These are phyloP conservation scores for Smittia aterrima DNA, from an alignment of 2,888 invertebrate species.

Conservation along the genomic window DNA sequence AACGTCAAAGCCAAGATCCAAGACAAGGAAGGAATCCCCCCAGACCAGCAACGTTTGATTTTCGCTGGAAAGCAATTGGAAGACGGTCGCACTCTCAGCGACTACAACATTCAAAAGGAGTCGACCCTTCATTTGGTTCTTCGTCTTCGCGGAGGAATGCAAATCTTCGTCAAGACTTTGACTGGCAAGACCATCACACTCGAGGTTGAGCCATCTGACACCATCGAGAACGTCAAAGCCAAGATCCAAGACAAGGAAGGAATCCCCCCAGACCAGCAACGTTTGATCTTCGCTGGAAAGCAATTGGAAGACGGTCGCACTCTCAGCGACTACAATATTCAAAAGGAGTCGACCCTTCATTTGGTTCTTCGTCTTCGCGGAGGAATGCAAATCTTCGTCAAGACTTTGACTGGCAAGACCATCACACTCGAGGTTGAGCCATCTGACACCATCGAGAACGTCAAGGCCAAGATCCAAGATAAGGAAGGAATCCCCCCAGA, in stretches of 20 bases:
- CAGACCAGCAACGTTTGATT: slow-evolving; percentile 16
- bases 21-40: slow-evolving; percentile 21
- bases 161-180: slow-evolving; percentile 94
- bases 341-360: slow-evolving; percentile 90
- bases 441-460: slow-evolving; percentile 92
- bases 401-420: slow-evolving; percentile 92
- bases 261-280: slow-evolving; percentile 82
- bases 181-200: slow-evolving; percentile 94
- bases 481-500: slow-evolving; percentile 86
- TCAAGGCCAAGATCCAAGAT: slow-evolving; percentile 89
- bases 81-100: slow-evolving; percentile 12
- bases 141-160: slow-evolving; percentile 61
- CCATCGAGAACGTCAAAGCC: slow-evolving; percentile 93
- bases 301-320: slow-evolving; percentile 94
- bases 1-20: slow-evolving; percentile 28
- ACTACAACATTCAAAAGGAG: slow-evolving; percentile 27
- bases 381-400: slow-evolving; percentile 98
- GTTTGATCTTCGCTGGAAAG: slow-evolving; percentile 91
- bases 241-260: slow-evolving; percentile 91
- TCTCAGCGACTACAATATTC: slow-evolving; percentile 90
- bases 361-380: slow-evolving; percentile 86
- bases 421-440: slow-evolving; percentile 92
- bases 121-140: slow-evolving; percentile 14
- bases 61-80: slow-evolving; percentile 7
- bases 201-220: slow-evolving; percentile 89